Evolutionary conservation across 2,797 vertebrate genomes (phyloP).

Genomic region (Prionace glauca): DNA sequence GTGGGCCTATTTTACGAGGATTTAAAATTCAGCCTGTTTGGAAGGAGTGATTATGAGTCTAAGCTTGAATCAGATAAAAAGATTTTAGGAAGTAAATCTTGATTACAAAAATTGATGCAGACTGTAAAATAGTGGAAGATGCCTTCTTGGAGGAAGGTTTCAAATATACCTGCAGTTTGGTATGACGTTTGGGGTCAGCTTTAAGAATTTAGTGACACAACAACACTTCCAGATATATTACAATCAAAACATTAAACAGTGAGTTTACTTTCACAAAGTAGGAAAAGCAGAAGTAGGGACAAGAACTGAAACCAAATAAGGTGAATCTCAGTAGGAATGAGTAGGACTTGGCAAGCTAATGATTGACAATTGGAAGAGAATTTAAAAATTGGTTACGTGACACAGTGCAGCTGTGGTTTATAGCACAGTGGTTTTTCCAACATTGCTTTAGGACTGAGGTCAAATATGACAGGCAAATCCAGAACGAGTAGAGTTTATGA

Average conservation of each 20-base stretch:
- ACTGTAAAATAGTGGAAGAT: not conserved
- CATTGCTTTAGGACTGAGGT: not conserved
- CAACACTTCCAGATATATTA: not conserved
- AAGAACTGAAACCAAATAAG: conserved; percentile 1
- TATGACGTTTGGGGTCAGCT: not conserved
- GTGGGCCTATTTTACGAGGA: not conserved
- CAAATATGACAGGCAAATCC: not conserved
- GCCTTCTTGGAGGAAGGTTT: not conserved
- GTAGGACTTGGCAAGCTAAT: not conserved
- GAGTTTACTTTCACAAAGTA: not conserved
- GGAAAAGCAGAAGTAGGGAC: not conserved
- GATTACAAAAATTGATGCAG: not conserved
- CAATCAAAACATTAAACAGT: not conserved
- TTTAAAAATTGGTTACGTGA: not conserved
- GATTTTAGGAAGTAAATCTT: not conserved
- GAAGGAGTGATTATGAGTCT: not conserved
- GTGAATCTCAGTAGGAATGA: not conserved
- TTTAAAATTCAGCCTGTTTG: not conserved
- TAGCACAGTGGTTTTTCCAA: not conserved
- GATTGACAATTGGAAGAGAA: conserved; percentile 3
- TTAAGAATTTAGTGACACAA: not conserved
- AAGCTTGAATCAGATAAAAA: not conserved
- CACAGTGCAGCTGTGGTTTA: not conserved
- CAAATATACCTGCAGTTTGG: not conserved
- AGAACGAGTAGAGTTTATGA: not conserved